Percentiles rank a stretch among this genome's conserved stretches.
These are phyloP conservation scores for Lamellibrachia columna DNA, from an alignment of 2,888 invertebrate genomes.

Conservation along the genomic window DNA sequence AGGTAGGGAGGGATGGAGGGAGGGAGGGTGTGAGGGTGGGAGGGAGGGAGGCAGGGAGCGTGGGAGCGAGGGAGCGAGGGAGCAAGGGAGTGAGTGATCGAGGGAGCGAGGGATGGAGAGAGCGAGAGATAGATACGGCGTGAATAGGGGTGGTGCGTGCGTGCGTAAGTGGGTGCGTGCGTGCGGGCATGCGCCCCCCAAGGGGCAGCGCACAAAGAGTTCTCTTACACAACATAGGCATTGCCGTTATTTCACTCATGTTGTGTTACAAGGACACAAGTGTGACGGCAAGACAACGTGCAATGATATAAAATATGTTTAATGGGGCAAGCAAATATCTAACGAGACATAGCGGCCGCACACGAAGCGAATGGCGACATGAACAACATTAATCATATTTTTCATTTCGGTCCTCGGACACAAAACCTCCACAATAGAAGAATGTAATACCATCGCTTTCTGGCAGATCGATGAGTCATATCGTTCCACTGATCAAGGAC, in stretches of 20 bases:
- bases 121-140: too few species aligned
- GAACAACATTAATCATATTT: background rate
- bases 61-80: too few species aligned
- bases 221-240: too few species aligned
- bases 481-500: background rate
- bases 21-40: too few species aligned
- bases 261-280: background rate
- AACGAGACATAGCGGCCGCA: background rate
- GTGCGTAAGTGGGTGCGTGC: too few species aligned
- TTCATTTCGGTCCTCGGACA: background rate
- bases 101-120: too few species aligned
- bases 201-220: too few species aligned
- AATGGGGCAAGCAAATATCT: background rate
- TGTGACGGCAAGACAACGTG: background rate
- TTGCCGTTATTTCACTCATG: background rate
- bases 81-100: too few species aligned
- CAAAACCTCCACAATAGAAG: background rate
- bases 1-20: too few species aligned
- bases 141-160: too few species aligned
- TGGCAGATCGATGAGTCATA: background rate
- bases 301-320: background rate
- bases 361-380: background rate
- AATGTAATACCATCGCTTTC: background rate
- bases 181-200: too few species aligned
- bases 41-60: too few species aligned